phyloP scores from a whole-genome alignment of 2,888 invertebrate genomes.

The Trissolcus japonicus region DNA sequence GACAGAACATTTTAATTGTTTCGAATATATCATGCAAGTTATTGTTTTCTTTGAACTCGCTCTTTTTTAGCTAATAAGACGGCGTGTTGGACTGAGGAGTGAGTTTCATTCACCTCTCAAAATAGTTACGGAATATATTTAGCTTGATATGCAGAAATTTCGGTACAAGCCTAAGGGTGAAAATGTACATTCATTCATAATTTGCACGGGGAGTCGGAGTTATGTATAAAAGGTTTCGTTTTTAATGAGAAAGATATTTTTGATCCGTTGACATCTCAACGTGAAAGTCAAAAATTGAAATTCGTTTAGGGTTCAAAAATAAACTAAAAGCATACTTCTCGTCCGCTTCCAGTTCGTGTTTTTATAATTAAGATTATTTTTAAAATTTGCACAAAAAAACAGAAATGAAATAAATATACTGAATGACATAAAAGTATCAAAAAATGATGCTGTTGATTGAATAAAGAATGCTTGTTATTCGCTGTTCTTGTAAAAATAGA shows the following conservation, averaged over 20 bases:
- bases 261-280: background rate
- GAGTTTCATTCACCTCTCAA: conserved; percentile 73
- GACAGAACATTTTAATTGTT: no score
- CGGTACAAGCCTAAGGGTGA: conserved; percentile 42
- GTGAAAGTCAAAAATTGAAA: no score
- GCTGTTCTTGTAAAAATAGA: conserved; percentile 24
- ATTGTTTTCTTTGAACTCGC: conserved; percentile 9
- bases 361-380: background rate
- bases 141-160: conserved; percentile 56
- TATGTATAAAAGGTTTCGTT: conserved; percentile 4
- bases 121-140: conserved; percentile 73
- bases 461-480: background rate
- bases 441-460: background rate
- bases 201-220: conserved; percentile 36
- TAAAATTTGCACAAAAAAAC: background rate
- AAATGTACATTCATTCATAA: conserved; percentile 57
- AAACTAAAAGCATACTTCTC: no score
- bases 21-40: background rate
- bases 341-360: no score
- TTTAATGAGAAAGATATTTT: conserved; percentile 19
- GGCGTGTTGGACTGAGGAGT: conserved; percentile 31
- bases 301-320: no score
- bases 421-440: background rate
- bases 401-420: conserved; percentile 16
- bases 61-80: conserved; percentile 25